These are phyloP conservation scores for Chymomyza fuscimana DNA, from an alignment of 2,888 invertebrate genomes.

Conservation along the genomic window DNA sequence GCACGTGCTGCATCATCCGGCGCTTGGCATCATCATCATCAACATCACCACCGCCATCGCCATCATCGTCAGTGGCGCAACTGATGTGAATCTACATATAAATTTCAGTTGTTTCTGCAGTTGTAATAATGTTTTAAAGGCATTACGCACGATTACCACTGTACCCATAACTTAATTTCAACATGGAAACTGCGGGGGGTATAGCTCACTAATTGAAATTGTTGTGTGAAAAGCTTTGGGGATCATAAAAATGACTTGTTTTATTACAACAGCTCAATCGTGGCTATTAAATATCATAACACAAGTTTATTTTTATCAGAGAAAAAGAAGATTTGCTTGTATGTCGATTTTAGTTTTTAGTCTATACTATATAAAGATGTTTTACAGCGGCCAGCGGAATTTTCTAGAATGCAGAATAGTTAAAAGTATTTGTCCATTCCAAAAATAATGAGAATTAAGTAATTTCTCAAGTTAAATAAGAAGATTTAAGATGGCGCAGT, in stretches of 20 bases:
- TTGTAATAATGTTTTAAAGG: constrained; percentile 47
- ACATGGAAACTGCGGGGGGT: constrained; percentile 20
- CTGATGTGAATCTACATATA: constrained; percentile 31
- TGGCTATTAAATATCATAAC: neutral
- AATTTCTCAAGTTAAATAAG: too few relatives aligned
- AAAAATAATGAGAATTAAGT: too few relatives aligned
- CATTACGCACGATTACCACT: constrained; percentile 41
- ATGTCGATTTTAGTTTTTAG: too few relatives aligned
- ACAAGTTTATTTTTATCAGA: neutral
- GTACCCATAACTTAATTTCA: constrained; percentile 36
- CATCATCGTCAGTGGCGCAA: neutral
- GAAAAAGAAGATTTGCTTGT: neutral
- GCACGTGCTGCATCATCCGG: constrained; percentile 54
- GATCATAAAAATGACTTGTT: neutral
- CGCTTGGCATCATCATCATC: neutral
- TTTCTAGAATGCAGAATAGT: too few relatives aligned
- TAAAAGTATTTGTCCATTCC: too few relatives aligned
- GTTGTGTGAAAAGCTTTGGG: neutral
- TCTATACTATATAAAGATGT: too few relatives aligned
- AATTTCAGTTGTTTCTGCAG: constrained; percentile 59
- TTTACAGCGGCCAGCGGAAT: too few relatives aligned
- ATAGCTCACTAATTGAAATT: constrained; percentile 12
- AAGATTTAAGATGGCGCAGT: too few relatives aligned
- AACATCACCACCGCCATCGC: neutral
- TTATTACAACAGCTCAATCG: neutral